Percentiles rank a stretch among this genome's conserved stretches.
phyloP scores from a whole-genome alignment of 2,888 invertebrate genomes.

The Philaethria dido region DNA sequence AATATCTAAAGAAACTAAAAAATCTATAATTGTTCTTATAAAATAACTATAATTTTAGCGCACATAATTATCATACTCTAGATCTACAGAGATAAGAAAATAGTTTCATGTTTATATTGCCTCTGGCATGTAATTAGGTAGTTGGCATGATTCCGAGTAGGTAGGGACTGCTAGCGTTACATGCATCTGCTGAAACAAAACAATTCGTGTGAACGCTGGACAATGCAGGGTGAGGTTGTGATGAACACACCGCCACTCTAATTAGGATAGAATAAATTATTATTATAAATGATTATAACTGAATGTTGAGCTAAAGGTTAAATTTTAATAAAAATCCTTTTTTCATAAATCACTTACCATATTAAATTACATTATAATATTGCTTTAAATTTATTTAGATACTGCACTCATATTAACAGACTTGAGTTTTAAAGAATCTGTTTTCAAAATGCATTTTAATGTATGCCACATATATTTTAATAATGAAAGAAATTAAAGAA shows the following conservation, averaged over 20 bases:
- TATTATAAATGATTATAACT: not conserved
- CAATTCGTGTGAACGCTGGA: constrained; percentile 76
- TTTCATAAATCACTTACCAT: no score
- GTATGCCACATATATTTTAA: not conserved
- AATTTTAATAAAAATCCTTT: not conserved
- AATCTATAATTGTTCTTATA: not conserved
- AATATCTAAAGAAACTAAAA: not conserved
- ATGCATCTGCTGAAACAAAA: constrained; percentile 73
- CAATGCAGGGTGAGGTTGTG: constrained; percentile 64
- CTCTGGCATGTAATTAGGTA: constrained; percentile 56
- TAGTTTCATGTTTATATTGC: constrained; percentile 37
- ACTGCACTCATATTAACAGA: not conserved
- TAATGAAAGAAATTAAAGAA: not conserved
- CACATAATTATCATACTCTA: not conserved
- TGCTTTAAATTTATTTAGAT: no score
- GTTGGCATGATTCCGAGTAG: constrained; percentile 79
- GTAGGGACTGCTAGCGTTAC: constrained; percentile 63
- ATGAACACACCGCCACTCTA: constrained; percentile 49
- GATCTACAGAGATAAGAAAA: constrained; percentile 24
- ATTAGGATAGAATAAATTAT: constrained; percentile 43
- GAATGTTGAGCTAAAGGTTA: not conserved
- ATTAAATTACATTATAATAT: no score
- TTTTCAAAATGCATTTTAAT: not conserved
- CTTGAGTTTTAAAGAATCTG: not conserved
- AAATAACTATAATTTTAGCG: not conserved